These are phyloP conservation scores for Mustela erminea DNA, from an alignment of 2,797 vertebrate species.

Conservation along the genomic window DNA sequence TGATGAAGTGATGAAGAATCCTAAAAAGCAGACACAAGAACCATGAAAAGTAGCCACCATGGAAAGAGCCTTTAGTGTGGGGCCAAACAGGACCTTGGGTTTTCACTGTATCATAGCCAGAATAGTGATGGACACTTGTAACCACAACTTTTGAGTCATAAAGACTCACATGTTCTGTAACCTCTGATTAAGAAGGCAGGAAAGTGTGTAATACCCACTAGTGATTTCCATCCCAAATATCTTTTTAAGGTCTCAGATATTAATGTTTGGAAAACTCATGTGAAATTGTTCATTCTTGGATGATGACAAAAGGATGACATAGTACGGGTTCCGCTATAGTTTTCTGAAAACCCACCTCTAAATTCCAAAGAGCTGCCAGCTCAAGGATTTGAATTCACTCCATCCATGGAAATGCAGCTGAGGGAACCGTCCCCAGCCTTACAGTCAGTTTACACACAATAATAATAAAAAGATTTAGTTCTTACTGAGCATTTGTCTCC, in stretches of 20 bases:
- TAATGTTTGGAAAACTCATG: conserved; percentile 71
- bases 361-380: conserved; percentile 48
- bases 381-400: conserved; percentile 55
- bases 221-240: conserved; percentile 65
- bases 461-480: background rate
- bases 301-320: conserved; percentile 73
- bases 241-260: conserved; percentile 67
- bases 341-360: conserved; percentile 65
- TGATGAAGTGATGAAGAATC: background rate
- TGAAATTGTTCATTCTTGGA: conserved; percentile 69
- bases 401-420: background rate
- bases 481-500: conserved; percentile 23
- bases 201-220: conserved; percentile 68
- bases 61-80: background rate
- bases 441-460: background rate
- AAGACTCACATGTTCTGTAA: conserved; percentile 70
- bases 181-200: conserved; percentile 78
- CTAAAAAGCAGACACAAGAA: conserved; percentile 14
- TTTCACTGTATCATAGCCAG: conserved; percentile 21
- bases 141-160: conserved; percentile 75
- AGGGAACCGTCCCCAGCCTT: background rate
- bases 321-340: background rate
- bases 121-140: conserved; percentile 21
- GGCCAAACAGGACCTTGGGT: background rate
- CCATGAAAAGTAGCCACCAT: background rate